Conservation (phyloP, 2,888 invertebrate genomes). For the Philaethria dido region DNA sequence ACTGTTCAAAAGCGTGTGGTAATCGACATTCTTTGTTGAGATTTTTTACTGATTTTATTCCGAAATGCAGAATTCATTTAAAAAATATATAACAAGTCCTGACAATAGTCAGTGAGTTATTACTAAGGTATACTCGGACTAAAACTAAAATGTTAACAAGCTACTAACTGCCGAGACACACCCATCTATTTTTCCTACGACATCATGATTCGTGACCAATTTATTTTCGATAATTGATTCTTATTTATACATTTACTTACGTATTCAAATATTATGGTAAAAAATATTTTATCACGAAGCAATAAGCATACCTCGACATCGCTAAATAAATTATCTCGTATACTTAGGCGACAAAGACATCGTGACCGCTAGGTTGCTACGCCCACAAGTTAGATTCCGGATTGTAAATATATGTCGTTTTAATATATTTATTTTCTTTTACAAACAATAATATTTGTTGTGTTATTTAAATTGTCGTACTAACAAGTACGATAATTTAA, state of each 20-base stretch:
- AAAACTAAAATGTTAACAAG: no score
- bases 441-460: neutral
- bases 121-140: no score
- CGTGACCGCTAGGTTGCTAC: slow-evolving; percentile 36
- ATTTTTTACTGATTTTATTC: no score
- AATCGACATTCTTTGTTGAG: no score
- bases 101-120: no score
- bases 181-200: slow-evolving; percentile 31
- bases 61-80: no score
- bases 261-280: slow-evolving; percentile 27
- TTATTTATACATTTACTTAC: slow-evolving; percentile 31
- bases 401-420: neutral
- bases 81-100: no score
- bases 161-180: slow-evolving; percentile 26
- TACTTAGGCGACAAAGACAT: slow-evolving; percentile 36
- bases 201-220: slow-evolving; percentile 39
- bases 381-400: slow-evolving; percentile 30
- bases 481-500: no score
- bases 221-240: slow-evolving; percentile 28
- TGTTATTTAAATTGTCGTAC: neutral
- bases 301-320: slow-evolving; percentile 13
- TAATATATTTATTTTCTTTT: neutral
- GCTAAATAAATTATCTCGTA: slow-evolving; percentile 40
- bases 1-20: no score
- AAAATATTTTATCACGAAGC: slow-evolving; percentile 38